Evolutionary conservation across 1,140 invertebrate species (phyloP).

Genomic region (Solen grandis): DNA sequence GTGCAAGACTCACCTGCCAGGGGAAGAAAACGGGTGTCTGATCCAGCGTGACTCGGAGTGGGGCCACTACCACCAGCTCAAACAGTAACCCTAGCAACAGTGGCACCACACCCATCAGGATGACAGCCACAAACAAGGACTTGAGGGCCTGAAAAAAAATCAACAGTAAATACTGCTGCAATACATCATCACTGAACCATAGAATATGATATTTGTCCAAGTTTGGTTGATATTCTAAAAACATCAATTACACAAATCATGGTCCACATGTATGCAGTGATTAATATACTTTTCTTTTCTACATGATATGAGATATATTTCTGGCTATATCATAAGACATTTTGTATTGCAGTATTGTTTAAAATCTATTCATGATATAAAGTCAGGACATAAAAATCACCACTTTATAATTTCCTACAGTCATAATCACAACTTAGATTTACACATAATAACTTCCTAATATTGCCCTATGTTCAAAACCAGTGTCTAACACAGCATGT

Average conservation of each 20-base stretch:
- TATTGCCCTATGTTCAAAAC: too few species aligned
- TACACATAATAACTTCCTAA: too few species aligned
- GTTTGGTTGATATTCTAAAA: neutral
- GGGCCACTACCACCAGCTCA: constrained; percentile 95
- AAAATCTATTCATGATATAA: too few species aligned
- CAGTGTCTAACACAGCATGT: too few species aligned
- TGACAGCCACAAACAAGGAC: constrained; percentile 86
- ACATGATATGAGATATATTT: too few species aligned
- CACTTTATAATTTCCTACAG: too few species aligned
- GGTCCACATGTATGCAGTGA: neutral
- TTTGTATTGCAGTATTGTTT: too few species aligned
- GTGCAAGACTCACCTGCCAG: constrained; percentile 82
- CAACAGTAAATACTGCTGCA: too few species aligned
- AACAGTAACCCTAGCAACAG: constrained; percentile 94
- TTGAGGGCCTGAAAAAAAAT: constrained; percentile 81
- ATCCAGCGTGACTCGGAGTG: constrained; percentile 94
- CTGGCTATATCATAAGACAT: too few species aligned
- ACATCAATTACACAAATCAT: neutral
- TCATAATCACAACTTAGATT: too few species aligned
- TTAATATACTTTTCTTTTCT: neutral
- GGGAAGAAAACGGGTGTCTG: constrained; percentile 97
- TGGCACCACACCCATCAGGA: constrained; percentile 95
- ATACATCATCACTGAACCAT: neutral
- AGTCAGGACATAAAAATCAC: too few species aligned
- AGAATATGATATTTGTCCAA: neutral